Percentiles rank a stretch among this genome's conserved stretches.
These are phyloP conservation scores for Amblyornis subalaris DNA, from an alignment of 2,113 vertebrate species.

Conservation along the genomic window DNA sequence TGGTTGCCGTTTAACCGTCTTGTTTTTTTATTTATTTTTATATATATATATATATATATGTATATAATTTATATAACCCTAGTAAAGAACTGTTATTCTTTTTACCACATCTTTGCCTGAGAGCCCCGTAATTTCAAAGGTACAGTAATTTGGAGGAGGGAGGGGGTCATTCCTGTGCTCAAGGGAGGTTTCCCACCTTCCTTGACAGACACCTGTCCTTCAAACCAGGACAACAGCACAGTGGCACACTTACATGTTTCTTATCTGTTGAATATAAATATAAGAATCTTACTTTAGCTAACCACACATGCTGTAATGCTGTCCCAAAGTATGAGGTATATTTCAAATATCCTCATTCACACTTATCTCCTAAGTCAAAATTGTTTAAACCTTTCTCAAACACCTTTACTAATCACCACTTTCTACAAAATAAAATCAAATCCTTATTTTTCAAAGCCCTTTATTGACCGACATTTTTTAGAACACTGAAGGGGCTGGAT, in stretches of 20 bases:
- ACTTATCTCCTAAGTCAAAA: background rate
- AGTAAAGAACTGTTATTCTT: no score
- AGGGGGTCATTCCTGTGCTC: no score
- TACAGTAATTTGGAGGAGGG: no score
- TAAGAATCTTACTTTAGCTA: background rate
- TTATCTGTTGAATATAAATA: background rate
- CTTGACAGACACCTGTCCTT: no score
- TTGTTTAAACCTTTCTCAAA: background rate
- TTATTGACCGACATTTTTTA: background rate
- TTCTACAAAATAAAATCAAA: background rate
- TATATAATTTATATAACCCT: no score
- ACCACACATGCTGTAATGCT: background rate
- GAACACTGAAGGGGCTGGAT: background rate
- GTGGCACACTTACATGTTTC: background rate
- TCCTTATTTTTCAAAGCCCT: constrained; percentile 18
- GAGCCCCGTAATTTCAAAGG: no score
- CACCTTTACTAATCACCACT: background rate
- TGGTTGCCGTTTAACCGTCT: no score
- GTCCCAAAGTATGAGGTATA: background rate
- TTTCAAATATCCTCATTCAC: background rate
- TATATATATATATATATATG: no score
- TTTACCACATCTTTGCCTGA: no score
- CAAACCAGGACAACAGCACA: no score
- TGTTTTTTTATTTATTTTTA: no score
- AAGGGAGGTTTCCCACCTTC: no score